Conservation (phyloP, 2,888 invertebrate species). For the Schizotus pectinicornis region DNA sequence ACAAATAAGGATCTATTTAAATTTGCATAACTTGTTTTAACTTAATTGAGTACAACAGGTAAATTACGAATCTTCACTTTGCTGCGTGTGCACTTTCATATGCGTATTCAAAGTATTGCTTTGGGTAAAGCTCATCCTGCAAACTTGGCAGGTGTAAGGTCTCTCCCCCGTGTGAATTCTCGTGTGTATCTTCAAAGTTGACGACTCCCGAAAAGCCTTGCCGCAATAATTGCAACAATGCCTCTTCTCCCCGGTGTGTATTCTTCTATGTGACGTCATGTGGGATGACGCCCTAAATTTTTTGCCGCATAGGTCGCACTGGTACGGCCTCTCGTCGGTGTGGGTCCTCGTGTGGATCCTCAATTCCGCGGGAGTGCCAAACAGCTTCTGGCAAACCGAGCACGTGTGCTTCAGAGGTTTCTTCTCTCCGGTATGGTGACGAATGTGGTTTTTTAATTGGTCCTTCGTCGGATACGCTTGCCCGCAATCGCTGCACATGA, state of each 20-base stretch:
- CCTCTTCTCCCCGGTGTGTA: constrained; percentile 44
- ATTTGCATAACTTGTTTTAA: too few species aligned
- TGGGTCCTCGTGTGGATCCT: constrained; percentile 42
- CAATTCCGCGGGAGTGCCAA: constrained; percentile 38
- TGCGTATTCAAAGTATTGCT: constrained; percentile 44
- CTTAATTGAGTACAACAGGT: too few species aligned
- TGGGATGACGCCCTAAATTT: constrained; percentile 51
- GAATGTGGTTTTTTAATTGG: constrained; percentile 43
- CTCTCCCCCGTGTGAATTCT: constrained; percentile 48
- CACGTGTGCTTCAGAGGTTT: constrained; percentile 39
- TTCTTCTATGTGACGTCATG: constrained; percentile 44
- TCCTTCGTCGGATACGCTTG: constrained; percentile 41
- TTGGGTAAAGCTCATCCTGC: constrained; percentile 45
- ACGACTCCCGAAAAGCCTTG: constrained; percentile 43
- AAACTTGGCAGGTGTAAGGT: constrained; percentile 43
- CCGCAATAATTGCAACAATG: constrained; percentile 41
- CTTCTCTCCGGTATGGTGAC: constrained; percentile 46
- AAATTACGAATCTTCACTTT: not conserved
- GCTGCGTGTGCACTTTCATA: constrained; percentile 38
- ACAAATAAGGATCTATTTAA: too few species aligned
- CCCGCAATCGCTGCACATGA: constrained; percentile 45
- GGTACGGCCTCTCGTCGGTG: constrained; percentile 45
- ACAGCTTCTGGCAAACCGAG: constrained; percentile 38
- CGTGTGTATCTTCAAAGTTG: constrained; percentile 43
- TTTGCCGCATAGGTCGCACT: constrained; percentile 45